phyloP scores from a whole-genome alignment of 2,888 invertebrate species.

The Alentia gelatinosa region DNA sequence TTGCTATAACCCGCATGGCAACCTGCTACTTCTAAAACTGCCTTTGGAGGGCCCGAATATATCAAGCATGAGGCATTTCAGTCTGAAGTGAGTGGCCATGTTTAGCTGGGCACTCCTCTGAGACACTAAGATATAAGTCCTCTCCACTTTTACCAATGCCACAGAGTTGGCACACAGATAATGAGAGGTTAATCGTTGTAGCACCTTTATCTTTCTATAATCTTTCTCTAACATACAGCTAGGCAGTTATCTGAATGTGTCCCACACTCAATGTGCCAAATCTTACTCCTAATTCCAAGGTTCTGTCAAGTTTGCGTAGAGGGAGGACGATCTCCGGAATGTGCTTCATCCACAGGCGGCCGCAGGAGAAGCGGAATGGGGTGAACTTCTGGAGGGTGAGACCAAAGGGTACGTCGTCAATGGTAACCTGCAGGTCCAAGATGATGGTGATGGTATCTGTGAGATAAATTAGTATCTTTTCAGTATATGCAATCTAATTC shows the following conservation, averaged over 20 bases:
- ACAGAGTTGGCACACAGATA: too few relatives aligned
- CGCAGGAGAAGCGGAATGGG: slow-evolving; percentile 74
- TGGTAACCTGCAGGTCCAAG: slow-evolving; percentile 72
- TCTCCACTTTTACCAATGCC: too few relatives aligned
- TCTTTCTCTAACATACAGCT: background rate
- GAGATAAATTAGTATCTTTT: slow-evolving; percentile 44
- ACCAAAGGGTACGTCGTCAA: slow-evolving; percentile 77
- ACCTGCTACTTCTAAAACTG: too few relatives aligned
- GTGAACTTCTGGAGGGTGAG: slow-evolving; percentile 72
- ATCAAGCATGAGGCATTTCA: too few relatives aligned
- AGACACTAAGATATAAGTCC: too few relatives aligned
- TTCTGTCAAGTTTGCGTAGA: slow-evolving; percentile 65
- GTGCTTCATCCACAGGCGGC: slow-evolving; percentile 72
- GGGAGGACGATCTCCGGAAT: slow-evolving; percentile 71
- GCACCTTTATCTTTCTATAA: background rate
- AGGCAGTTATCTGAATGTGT: too few relatives aligned
- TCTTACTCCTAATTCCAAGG: slow-evolving; percentile 70
- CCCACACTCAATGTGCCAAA: too few relatives aligned
- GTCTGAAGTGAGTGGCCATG: too few relatives aligned
- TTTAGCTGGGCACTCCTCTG: too few relatives aligned
- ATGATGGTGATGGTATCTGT: slow-evolving; percentile 72
- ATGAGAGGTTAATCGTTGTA: background rate
- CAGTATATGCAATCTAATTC: too few relatives aligned
- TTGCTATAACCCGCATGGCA: too few relatives aligned
- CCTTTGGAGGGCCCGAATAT: too few relatives aligned